phyloP scores from a whole-genome alignment of 1,140 invertebrate genomes.

The Orchesella cincta region DNA sequence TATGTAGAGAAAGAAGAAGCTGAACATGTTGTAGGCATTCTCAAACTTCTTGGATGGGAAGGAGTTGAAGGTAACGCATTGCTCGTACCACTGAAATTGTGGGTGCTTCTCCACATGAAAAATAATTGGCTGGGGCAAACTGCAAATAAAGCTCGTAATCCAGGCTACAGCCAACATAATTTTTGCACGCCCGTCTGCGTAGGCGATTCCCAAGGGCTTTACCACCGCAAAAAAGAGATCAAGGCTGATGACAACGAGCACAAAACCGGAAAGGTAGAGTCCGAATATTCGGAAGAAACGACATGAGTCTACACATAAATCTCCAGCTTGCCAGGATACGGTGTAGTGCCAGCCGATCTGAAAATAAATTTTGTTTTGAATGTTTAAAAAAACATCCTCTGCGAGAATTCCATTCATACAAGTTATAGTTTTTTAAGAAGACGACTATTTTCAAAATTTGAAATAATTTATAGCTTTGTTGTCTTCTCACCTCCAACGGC shows the following conservation, averaged over 20 bases:
- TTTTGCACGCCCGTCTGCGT: slow-evolving; percentile 69
- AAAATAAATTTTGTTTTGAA: too few species aligned
- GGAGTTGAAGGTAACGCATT: slow-evolving; percentile 77
- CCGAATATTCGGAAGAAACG: too few species aligned
- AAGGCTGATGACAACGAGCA: slow-evolving; percentile 82
- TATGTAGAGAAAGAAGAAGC: slow-evolving; percentile 81
- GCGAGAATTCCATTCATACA: too few species aligned
- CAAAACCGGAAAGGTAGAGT: slow-evolving; percentile 80
- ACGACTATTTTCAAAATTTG: too few species aligned
- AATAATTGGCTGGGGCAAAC: slow-evolving; percentile 73
- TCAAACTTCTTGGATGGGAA: slow-evolving; percentile 69
- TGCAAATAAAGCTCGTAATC: slow-evolving; percentile 74
- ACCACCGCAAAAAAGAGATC: slow-evolving; percentile 83
- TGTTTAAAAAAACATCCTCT: too few species aligned
- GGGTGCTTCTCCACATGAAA: slow-evolving; percentile 81
- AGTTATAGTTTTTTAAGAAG: too few species aligned
- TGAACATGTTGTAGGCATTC: slow-evolving; percentile 72
- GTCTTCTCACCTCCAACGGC: too few species aligned
- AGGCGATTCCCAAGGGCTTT: slow-evolving; percentile 71
- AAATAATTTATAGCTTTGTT: too few species aligned
- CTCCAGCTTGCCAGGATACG: too few species aligned
- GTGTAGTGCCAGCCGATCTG: too few species aligned
- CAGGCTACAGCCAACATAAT: slow-evolving; percentile 75
- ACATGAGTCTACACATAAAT: too few species aligned
- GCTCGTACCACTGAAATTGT: slow-evolving; percentile 71